A percentile compares a stretch with the other conserved stretches of the same genome.
Evolutionary conservation across 2,797 vertebrate species (phyloP).

Genomic region (Tauraco hartlaubi): DNA sequence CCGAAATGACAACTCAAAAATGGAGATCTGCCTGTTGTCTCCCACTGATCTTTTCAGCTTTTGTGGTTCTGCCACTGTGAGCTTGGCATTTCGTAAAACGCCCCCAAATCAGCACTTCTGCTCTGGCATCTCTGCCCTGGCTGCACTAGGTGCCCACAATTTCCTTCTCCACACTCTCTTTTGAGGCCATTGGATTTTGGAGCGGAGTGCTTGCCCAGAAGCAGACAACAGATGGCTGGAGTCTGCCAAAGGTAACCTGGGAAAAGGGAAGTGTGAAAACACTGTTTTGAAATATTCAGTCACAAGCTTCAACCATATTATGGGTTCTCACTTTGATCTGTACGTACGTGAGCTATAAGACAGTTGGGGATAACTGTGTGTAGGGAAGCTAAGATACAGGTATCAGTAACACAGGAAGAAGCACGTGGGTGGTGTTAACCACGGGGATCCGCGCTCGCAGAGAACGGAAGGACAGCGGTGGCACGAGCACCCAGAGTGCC

Average conservation of each 20-base stretch:
- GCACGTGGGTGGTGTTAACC: neutral
- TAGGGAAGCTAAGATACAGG: neutral
- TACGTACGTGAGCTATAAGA: neutral
- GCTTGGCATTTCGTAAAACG: neutral
- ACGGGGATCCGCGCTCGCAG: neutral
- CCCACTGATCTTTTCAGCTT: neutral
- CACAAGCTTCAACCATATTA: neutral
- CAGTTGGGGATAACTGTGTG: neutral
- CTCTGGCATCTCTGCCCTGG: neutral
- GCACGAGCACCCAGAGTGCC: neutral
- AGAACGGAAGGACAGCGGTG: neutral
- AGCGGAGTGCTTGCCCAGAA: neutral
- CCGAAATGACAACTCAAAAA: neutral
- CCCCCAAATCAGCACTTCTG: neutral
- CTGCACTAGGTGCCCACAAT: neutral
- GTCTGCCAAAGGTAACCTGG: slow-evolving; percentile 53
- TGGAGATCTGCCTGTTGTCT: neutral
- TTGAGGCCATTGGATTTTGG: neutral
- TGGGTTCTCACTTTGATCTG: neutral
- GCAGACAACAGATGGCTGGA: slow-evolving; percentile 59
- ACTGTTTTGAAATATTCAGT: neutral
- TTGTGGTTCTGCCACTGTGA: neutral
- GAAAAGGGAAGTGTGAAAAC: slow-evolving; percentile 41
- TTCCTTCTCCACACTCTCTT: neutral
- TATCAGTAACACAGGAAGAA: neutral